Base-by-base conservation (phyloP, 2,113 vertebrate genomes). In the Oreotrochilus melanogaster region DNA sequence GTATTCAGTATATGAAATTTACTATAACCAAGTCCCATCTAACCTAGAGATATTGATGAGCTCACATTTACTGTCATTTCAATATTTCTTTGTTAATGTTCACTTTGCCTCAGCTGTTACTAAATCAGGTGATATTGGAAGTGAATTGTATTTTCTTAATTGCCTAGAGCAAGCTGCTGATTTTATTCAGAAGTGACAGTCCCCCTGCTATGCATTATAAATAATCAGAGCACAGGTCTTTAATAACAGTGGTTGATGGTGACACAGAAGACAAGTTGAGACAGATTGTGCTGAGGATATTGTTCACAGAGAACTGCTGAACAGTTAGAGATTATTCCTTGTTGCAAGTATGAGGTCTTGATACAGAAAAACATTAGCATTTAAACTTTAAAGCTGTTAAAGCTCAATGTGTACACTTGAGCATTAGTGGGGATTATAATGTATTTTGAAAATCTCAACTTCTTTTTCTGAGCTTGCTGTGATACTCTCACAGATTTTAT, bases 51-150 rank as follows among this genome's bases (percentile, higher is more conserved):
- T 94, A 76, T 92, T 89, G 92, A 91, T 81, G 53, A 95, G 71
- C 33, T 53, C 30, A 37, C 65, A 93, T 11, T 86, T 90, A 45
- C 43, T 88, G 79, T 53, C 14, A 60, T 92, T 95, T 94, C 94
- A 94, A 3, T 48, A 25, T 66, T 90, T 81, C 72, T 57, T 67
- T 86, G 37, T 53, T 74, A 53, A 28, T 69, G 91, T 42, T 84
- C 56, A n/a, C 54, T 95, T 80, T 88, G 78, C 64, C 62, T 58
- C 53, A 82, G 54, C 73, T 0, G 7, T 85, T 87, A 89, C 62
- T 89, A 85, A 88, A 96, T 89, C 70, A 58, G 65, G 27, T 79
- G 62, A 66, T 92, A 83, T 6, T 92, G 92, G 85, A 92, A 91
- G 39, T 90, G 50, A 94, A 71, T n/a, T 58, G 2, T 65, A 18